Evolutionary conservation across 2,888 invertebrate species (phyloP), one percentile per base, ranked within the genome.

Genomic region (Cephus rjabovi): DNA sequence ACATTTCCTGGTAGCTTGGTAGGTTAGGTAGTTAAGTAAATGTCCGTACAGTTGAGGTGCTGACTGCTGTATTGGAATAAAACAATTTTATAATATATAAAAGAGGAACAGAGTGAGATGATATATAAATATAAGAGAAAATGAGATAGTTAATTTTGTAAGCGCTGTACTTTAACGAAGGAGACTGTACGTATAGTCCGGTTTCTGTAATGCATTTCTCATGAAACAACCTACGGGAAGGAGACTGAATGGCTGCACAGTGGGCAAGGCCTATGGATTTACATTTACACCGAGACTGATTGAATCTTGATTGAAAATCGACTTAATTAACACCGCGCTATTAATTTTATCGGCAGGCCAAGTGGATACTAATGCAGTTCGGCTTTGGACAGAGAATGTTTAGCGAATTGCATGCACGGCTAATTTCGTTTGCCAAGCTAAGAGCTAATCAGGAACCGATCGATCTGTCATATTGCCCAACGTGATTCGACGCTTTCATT

Each of bases 291-390:
- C 87, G 87, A 85, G 88, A 88, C 85, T 87, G 88, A 89, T 89
- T 89, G 90, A 89, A 89, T 89, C 90, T 88, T 87, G 89, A 89
- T 89, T 89, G 87, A 87, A 89, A 89, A 89, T 89, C 85, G 84
- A 86, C 87, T 89, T 88, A 89, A 89, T 89, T 87, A 89, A 89
- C 88, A 82, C 83, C 37, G 69, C 78, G 82, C 84, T 83, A 86
- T 89, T 87, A 87, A 86, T 86, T 87, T 89, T 88, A 88, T 89
- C 85, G 86, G 79, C 80, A 73, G 79, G 77, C 77, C 83, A 82
- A 81, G 80, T 79, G 77, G 69, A 79, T 68, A 76, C 70, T 69
- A 75, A 34, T 56, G 69, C 31, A 37, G 75, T 11, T 40, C 23
- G 75, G 33, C 34, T 30, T 34, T 70, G 73, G 9, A 31, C 37